Base-by-base conservation (phyloP, 2,797 vertebrate genomes). In the Enteromius trimaculatus region DNA sequence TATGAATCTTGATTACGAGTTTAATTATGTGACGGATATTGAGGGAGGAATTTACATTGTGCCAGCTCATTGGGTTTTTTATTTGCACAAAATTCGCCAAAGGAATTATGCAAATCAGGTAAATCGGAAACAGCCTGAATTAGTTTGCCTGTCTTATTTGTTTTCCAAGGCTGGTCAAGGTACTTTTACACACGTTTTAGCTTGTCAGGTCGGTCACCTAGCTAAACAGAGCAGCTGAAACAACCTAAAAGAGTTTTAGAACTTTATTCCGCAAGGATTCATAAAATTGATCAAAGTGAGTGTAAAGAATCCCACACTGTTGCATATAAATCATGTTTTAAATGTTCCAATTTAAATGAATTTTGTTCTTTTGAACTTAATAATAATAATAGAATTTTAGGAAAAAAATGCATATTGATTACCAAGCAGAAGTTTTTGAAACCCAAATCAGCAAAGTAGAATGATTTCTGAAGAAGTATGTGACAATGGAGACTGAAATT, bases 1-100 rank as follows among this genome's bases (percentile, higher is more conserved):
- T 76, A 64, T 58, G 55, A 58, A 58, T 13, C n/a, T 14, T 37
- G 49, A 74, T 53, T 74, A 47, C 11, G 31, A 58, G 34, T 26
- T 76, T 76, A 58, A 76, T 42, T 23, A 39, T 58, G 34, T 60
- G 55, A 6, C 31, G 5, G 6, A 76, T 42, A 76, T 76, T 17
- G 53, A 58, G 21, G 14, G 7, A 60, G 21, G 4, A 58, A 26
- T 76, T 76, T 58, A 42, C n/a, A 6, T 42, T 58, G n/a, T n/a
- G 1, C 14, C 53, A 58, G 71, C 71, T 76, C 1, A 76, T 39
- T 58, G 34, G 3, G 4, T 39, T 14, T 58, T 76, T 58, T 76
- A 60, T 42, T 76, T 58, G 74, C 34, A 58, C 53, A 58, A 7
- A 58, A 19, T 58, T 76, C 14, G 37, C 74, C 23, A 76, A 76